Evolutionary conservation across 2,797 vertebrate genomes (phyloP).

Genomic region (Hybognathus amarus): DNA sequence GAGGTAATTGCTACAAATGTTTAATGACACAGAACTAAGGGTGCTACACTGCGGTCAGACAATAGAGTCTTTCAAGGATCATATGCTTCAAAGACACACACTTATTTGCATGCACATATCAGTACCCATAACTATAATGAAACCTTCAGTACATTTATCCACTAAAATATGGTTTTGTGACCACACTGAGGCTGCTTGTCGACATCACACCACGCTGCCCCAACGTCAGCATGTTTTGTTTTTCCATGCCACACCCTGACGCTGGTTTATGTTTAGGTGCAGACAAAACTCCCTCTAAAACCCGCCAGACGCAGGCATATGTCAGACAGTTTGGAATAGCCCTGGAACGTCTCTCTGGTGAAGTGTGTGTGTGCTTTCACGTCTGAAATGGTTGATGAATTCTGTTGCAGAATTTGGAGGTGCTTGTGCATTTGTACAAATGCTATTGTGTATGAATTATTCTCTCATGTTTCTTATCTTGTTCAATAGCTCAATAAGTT

Average conservation of each 20-base stretch:
- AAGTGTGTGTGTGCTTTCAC: conserved; percentile 36
- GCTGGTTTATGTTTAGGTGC: conserved; percentile 76
- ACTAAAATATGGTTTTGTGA: conserved; percentile 43
- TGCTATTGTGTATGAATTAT: conserved; percentile 28
- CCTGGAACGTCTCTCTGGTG: conserved; percentile 53
- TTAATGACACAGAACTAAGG: conserved; percentile 44
- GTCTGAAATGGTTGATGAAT: conserved; percentile 26
- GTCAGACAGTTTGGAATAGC: conserved; percentile 70
- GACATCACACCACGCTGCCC: conserved; percentile 72
- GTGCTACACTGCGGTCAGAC: conserved; percentile 35
- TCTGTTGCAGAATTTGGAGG: conserved; percentile 20
- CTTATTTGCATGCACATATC: conserved; percentile 20
- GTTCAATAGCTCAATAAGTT: too few species aligned
- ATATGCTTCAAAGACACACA: conserved; percentile 5
- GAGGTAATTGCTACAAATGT: conserved; percentile 58
- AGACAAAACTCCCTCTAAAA: conserved; percentile 65
- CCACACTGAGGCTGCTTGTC: conserved; percentile 46
- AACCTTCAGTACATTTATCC: conserved; percentile 28
- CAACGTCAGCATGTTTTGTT: conserved; percentile 79
- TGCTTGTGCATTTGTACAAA: conserved; percentile 31
- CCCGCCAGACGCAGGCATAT: conserved; percentile 71
- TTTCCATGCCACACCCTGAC: conserved; percentile 83
- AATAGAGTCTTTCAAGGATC: conserved; percentile 31
- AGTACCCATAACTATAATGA: conserved; percentile 23
- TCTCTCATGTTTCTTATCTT: not conserved